Evolutionary conservation across 2,797 vertebrate species (phyloP), one percentile per base, ranked within the genome.

Genomic region (Arvicola amphibius): DNA sequence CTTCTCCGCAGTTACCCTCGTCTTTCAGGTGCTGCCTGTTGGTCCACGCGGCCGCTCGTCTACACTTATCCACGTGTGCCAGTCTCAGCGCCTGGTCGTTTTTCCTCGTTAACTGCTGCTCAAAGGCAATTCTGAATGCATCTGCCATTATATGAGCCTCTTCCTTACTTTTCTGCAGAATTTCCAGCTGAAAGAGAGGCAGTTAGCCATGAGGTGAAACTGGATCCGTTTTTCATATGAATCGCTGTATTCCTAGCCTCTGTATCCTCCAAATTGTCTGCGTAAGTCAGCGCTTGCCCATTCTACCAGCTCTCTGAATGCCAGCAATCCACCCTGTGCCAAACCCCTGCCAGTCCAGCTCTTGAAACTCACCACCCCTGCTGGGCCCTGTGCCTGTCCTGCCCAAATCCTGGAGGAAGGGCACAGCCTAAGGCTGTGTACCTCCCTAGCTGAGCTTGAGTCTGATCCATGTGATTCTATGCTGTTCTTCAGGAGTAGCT

Each of bases 91-190:
- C 98, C 85, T 99, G 98, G 87, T 99, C 99, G 61, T 98, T 99
- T 69, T 98, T 98, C 97, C 99, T 99, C 98, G 98, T 99, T 96
- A 99, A 97, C 83, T 99, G 99, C 97, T 99, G 99, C 96, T 99
- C 99, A 97, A 99, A 99, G 5, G 99, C 99, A 83, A 99, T 99
- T 85, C 99, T 99, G 98, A 99, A 99, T 7, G 99, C 99, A 89
- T 99, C 99, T 32, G 99, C 99, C 97, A 99, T 99, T 94, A 99
- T 93, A 51, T 98, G 98, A 0, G 99, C 99, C 97, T 99, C 99
- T 59, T 99, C 99, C 97, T 98, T 99, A 92, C 98, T 99, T 56
- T 97, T 99, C 96, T 96, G 98, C 97, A 99, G 98, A 91, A 98
- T 92, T 93, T 99, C 99, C 96, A 98, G 63, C 99, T 99, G 78